Base-by-base conservation (phyloP, 1,140 invertebrate species). In the Conopomorpha cramerella region DNA sequence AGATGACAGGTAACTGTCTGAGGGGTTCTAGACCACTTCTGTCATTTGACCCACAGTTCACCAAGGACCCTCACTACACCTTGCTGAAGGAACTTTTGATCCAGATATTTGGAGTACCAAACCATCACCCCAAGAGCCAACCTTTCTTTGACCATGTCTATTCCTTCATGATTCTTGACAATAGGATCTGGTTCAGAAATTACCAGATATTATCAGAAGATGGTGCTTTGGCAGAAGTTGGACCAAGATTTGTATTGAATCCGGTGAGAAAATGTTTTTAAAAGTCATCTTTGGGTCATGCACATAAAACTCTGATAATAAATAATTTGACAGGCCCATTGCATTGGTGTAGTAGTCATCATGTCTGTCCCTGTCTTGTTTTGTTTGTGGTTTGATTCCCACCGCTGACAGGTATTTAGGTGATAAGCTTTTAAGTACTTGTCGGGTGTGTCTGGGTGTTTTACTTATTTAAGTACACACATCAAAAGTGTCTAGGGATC, bases 61-160 rank as follows among this genome's bases (percentile, higher is more conserved):
- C 87, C 23, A 82, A 84, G 40, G 78, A 88, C 36, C 86, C 93
- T 2, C 92, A 99, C 58, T 90, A 89, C 43, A 63, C 63, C 42
- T 55, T 99, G 1, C 71, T 99, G 4, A 98, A 96, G 67, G 95
- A 99, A 79, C 52, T 99, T 1, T 84, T 99, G 2, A 83, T 84
- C 3, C 89, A 99, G 84, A 91, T 89, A 43, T 99, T 99, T 79
- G 88, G 91, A 12, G 94, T 95, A 0, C 97, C 98, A 0, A 90
- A 97, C 61, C 84, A 95, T 60, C 96, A 99, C 80, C 97, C 98
- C 6, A 98, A 97, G 72, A 98, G 94, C 68, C 96, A 99, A 77
- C 98, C 98, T n/a, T 99, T 99, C 64, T 87, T 96, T 59, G 98
- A 99, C 73, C 95, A 98, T 79, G 90, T 99, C 0, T 93, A 95